Evolutionary conservation across 2,797 vertebrate species (phyloP).

Genomic region (Aeoliscus strigatus): DNA sequence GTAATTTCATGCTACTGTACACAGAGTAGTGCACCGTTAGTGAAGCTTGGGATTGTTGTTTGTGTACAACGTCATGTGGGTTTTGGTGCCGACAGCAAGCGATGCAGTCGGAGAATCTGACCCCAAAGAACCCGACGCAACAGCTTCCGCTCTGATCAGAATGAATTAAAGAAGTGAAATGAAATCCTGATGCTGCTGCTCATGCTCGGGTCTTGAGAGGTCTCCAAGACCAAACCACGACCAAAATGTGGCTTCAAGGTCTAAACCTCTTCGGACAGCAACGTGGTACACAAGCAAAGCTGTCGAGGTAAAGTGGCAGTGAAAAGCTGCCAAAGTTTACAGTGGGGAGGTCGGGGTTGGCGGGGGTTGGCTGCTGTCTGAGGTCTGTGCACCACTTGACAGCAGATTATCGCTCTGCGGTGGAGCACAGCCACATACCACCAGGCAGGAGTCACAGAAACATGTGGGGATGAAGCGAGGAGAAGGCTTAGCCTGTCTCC

Average conservation of each 20-base stretch:
- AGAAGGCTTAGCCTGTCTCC: constrained; percentile 36
- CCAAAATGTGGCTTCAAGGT: too few relatives aligned
- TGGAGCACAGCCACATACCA: constrained; percentile 72
- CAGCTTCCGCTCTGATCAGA: too few relatives aligned
- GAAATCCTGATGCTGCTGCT: too few relatives aligned
- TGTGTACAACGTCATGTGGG: not conserved
- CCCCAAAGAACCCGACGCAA: not conserved
- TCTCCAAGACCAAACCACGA: too few relatives aligned
- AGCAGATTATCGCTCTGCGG: constrained; percentile 71
- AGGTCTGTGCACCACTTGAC: constrained; percentile 67
- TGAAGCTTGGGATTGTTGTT: not conserved
- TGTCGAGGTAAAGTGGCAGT: constrained; percentile 26
- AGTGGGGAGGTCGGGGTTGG: too few relatives aligned
- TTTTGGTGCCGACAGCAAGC: not conserved
- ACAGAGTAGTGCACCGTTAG: constrained; percentile 1
- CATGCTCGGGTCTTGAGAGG: too few relatives aligned
- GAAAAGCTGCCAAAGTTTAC: constrained; percentile 40
- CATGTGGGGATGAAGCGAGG: constrained; percentile 42
- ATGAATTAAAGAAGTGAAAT: too few relatives aligned
- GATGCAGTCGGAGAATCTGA: not conserved
- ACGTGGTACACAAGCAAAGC: too few relatives aligned
- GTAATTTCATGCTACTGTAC: constrained; percentile 9
- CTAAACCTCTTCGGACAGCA: too few relatives aligned
- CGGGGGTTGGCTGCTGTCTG: constrained; percentile 63
- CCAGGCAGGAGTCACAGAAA: constrained; percentile 65